phyloP scores from a whole-genome alignment of 2,113 vertebrate genomes.

The Rattus rattus region DNA sequence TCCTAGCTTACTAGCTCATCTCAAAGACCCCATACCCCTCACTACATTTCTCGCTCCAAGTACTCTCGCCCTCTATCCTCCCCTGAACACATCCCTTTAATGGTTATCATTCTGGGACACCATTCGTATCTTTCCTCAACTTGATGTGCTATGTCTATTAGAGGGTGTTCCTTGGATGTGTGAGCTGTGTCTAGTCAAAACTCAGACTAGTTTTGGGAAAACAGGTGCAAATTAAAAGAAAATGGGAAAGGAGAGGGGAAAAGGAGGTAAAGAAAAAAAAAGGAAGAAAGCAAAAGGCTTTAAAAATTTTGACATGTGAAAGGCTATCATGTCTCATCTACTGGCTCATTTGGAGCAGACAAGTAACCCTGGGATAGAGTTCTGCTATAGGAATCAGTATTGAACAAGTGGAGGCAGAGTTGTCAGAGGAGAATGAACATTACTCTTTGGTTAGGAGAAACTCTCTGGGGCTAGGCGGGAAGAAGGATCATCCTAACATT shows the following conservation, averaged over 20 bases:
- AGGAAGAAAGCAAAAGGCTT: background rate
- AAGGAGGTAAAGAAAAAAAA: background rate
- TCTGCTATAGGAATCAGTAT: background rate
- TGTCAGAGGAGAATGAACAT: background rate
- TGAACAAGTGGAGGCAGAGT: background rate
- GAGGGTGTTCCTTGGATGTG: background rate
- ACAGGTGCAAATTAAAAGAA: background rate
- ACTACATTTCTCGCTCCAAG: no score
- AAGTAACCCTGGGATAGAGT: background rate
- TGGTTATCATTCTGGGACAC: background rate
- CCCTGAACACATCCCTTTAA: background rate
- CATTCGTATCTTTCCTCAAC: background rate
- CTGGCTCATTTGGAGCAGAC: background rate
- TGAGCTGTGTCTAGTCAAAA: background rate
- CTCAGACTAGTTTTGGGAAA: background rate
- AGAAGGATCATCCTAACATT: background rate
- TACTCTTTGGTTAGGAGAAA: background rate
- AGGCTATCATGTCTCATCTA: background rate
- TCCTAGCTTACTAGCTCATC: no score
- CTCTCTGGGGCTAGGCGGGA: background rate
- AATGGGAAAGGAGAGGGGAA: background rate
- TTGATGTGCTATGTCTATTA: background rate
- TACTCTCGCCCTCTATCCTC: no score
- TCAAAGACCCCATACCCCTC: no score
- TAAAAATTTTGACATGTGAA: background rate